Evolutionary conservation across 2,797 vertebrate species (phyloP).

Genomic region (Percopsis omiscomaycus): DNA sequence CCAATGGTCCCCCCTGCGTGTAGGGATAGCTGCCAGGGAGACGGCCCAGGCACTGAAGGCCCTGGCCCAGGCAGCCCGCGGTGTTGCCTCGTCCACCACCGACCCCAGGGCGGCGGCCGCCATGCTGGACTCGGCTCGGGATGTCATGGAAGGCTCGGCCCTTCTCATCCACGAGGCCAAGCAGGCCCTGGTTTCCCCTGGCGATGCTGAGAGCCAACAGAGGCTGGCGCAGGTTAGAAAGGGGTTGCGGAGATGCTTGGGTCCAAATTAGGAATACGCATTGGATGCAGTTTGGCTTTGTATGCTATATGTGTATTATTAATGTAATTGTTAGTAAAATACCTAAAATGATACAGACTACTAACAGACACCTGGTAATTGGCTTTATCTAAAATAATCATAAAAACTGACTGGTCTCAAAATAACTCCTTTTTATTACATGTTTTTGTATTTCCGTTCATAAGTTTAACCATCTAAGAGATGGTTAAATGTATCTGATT

Average conservation of each 20-base stretch:
- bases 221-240: slow-evolving; percentile 90
- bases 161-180: slow-evolving; percentile 96
- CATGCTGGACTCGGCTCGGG: slow-evolving; percentile 95
- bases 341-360: too few relatives aligned
- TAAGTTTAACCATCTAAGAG: background rate
- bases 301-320: background rate
- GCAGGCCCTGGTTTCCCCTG: slow-evolving; percentile 87
- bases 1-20: background rate
- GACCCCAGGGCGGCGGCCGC: slow-evolving; percentile 86
- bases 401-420: background rate
- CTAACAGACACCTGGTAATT: too few relatives aligned
- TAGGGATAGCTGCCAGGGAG: slow-evolving; percentile 95
- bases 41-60: slow-evolving; percentile 95
- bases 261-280: too few relatives aligned
- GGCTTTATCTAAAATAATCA: too few relatives aligned
- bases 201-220: slow-evolving; percentile 95
- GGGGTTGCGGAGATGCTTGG: background rate
- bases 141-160: slow-evolving; percentile 97
- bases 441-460: background rate
- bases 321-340: too few relatives aligned
- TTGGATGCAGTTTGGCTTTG: background rate
- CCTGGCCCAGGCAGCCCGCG: slow-evolving; percentile 91
- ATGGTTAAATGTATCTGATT: slow-evolving; percentile 9
- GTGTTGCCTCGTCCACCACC: slow-evolving; percentile 88
- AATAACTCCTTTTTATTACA: slow-evolving; percentile 1